These are phyloP conservation scores for Myotis davidii DNA, from an alignment of 2,113 vertebrate genomes.

Conservation along the genomic window DNA sequence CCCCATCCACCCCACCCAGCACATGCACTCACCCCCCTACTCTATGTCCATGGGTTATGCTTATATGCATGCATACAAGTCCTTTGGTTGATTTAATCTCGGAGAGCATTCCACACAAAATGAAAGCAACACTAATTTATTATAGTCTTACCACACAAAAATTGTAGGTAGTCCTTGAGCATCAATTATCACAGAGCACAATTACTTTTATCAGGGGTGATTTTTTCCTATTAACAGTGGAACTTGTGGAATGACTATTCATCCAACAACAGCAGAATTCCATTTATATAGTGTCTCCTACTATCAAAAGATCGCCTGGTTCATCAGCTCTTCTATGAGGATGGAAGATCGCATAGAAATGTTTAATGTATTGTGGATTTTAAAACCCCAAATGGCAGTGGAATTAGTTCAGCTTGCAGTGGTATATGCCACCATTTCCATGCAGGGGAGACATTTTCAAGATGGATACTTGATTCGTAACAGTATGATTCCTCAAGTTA, in stretches of 20 bases:
- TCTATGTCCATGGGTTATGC: too few species aligned
- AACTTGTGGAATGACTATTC: not conserved
- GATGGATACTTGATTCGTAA: constrained; percentile 50
- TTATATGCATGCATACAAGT: too few species aligned
- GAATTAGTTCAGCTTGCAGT: not conserved
- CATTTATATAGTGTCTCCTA: not conserved
- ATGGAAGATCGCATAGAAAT: not conserved
- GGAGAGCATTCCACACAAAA: not conserved
- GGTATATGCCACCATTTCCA: not conserved
- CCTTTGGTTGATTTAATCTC: not conserved
- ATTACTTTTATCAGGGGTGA: not conserved
- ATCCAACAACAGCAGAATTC: not conserved
- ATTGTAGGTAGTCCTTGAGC: not conserved
- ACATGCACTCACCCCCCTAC: too few species aligned
- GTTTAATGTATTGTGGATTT: not conserved
- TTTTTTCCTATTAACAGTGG: not conserved
- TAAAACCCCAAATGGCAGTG: not conserved
- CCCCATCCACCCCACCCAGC: too few species aligned
- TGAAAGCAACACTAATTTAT: constrained; percentile 24
- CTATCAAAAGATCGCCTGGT: constrained; percentile 20
- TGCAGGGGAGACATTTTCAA: constrained; percentile 10
- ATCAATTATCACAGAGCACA: not conserved
- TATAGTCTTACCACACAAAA: not conserved
- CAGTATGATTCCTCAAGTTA: constrained; percentile 47
- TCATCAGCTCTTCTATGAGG: not conserved